Evolutionary conservation across 2,888 invertebrate genomes (phyloP), one percentile per base, ranked within the genome.

Genomic region (Eumacrocentrus americanus): DNA sequence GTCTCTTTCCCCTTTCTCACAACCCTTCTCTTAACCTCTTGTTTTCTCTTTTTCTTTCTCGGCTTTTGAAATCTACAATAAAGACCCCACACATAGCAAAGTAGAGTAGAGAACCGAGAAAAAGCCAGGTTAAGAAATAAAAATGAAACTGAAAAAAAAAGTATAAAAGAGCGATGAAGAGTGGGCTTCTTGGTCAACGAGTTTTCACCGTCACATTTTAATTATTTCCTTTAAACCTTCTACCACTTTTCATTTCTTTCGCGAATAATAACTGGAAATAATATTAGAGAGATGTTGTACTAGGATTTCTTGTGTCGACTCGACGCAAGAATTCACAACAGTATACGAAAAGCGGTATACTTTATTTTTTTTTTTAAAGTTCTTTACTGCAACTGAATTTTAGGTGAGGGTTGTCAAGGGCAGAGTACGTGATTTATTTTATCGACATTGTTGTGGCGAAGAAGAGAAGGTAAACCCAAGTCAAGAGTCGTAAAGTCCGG

Each of bases 41-140:
- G 20, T 34, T 60, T 53, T 54, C 47, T 56, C 40, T 51, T 63
- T 63, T 58, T 58, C 51, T 58, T 60, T 62, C 54, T 55, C 44
- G 50, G 58, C 67, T 67, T 25, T 64, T 65, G 60, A 67, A 68
- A 70, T 69, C 65, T 67, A 64, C 67, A 71, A 69, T 69, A 70
- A 70, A 68, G 67, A 58, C 50, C 18, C 34, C 46, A 6, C n/a
- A 44, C 22, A 23, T 1, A 25, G 25, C 52, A 22, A 38, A 51
- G 48, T 9, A 29, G 61, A 57, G 38, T 42, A 54, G 46, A 54
- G n/a, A n/a, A n/a, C 37, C 34, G 46, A 53, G 16, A 23, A 40
- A 40, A 57, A 50, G 16, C 18, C 38, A 25, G 44, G 7, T 42
- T 18, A 20, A 40, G 23, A n/a, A 40, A 11, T 20, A 18, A n/a